A percentile compares a stretch with the other conserved stretches of the same genome.
phyloP scores from a whole-genome alignment of 2,888 invertebrate genomes.

The Altica lythri region DNA sequence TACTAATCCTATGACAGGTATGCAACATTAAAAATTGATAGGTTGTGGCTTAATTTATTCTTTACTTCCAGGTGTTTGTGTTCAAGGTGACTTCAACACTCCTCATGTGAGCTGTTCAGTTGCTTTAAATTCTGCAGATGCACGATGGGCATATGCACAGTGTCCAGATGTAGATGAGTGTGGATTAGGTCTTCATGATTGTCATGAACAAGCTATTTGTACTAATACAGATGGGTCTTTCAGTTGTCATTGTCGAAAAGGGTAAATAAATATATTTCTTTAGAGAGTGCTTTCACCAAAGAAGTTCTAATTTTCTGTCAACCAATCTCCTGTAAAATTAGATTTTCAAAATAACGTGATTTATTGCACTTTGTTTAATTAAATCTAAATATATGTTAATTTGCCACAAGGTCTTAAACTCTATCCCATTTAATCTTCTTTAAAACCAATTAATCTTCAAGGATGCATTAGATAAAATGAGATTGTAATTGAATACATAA shows the following conservation, averaged over 20 bases:
- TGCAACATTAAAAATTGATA: not conserved
- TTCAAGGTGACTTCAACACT: slow-evolving; percentile 84
- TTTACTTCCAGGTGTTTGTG: slow-evolving; percentile 68
- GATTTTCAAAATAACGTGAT: too few species aligned
- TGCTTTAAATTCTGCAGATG: slow-evolving; percentile 70
- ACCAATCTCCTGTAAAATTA: too few species aligned
- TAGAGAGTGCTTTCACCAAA: too few species aligned
- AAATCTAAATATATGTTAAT: too few species aligned
- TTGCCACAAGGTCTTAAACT: too few species aligned
- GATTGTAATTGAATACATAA: too few species aligned
- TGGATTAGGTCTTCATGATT: slow-evolving; percentile 83
- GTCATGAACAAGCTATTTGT: slow-evolving; percentile 89
- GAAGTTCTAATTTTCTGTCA: too few species aligned
- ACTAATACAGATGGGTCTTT: slow-evolving; percentile 91
- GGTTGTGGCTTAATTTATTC: not conserved
- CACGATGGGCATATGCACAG: slow-evolving; percentile 88
- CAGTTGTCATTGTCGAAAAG: slow-evolving; percentile 85
- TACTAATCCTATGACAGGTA: slow-evolving; percentile 85
- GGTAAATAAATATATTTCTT: slow-evolving; percentile 24
- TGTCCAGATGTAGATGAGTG: slow-evolving; percentile 96
- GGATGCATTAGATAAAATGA: too few species aligned
- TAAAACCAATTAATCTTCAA: too few species aligned
- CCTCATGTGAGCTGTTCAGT: slow-evolving; percentile 74
- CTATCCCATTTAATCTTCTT: too few species aligned
- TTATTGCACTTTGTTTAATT: too few species aligned